phyloP scores from a whole-genome alignment of 2,888 invertebrate genomes.

The Sympetrum striolatum region DNA sequence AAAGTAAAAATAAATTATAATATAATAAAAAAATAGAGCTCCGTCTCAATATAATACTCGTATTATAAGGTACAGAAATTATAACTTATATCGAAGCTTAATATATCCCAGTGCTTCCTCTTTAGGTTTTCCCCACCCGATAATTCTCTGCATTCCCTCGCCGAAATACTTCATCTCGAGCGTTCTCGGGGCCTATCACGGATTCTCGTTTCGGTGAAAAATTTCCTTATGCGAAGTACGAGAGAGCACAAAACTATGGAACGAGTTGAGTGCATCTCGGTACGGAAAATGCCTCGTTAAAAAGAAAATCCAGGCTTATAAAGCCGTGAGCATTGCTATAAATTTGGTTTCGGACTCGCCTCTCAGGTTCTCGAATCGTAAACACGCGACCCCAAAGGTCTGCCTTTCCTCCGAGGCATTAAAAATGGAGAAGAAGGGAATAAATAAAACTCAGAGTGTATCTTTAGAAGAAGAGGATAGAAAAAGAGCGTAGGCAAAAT shows the following conservation, averaged over 20 bases:
- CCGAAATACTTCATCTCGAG: background rate
- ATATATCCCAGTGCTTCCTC: too few relatives aligned
- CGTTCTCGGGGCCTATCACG: background rate
- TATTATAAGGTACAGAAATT: too few relatives aligned
- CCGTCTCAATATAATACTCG: too few relatives aligned
- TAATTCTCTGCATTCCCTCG: too few relatives aligned
- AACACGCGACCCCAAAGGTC: background rate
- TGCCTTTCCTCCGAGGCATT: background rate
- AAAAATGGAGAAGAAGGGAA: background rate
- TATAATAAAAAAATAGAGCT: too few relatives aligned
- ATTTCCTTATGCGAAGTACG: background rate
- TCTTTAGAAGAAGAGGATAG: background rate
- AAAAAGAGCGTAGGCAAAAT: background rate
- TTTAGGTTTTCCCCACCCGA: too few relatives aligned
- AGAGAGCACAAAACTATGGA: background rate
- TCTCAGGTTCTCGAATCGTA: background rate
- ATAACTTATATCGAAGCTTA: too few relatives aligned
- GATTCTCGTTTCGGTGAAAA: background rate
- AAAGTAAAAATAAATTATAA: too few relatives aligned
- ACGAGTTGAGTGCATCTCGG: background rate
- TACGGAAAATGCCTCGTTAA: background rate
- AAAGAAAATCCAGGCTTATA: background rate
- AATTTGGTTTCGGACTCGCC: background rate
- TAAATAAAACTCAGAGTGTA: background rate
- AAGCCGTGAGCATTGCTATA: background rate